Evolutionary conservation across 2,113 vertebrate species (phyloP).

Genomic region (Pterophyllum scalare): DNA sequence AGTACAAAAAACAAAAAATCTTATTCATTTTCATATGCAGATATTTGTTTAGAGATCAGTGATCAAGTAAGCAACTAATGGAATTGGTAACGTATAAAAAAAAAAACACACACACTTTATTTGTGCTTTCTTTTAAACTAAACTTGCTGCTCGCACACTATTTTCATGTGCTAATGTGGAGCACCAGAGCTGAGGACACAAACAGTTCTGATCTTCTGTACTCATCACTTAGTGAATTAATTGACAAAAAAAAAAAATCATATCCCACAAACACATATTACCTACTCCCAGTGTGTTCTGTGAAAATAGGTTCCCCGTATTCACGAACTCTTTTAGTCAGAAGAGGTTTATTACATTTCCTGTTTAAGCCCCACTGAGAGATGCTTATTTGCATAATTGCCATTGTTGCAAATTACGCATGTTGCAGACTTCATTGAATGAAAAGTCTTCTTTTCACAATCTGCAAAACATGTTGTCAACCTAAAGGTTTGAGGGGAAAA

Average conservation of each 20-base stretch:
- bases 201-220: not conserved
- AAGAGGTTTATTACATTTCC: not conserved
- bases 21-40: not conserved
- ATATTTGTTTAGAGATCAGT: not conserved
- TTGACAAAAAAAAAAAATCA: not conserved
- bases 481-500: not conserved
- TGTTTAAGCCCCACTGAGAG: not conserved
- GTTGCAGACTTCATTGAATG: not conserved
- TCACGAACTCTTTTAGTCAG: not conserved
- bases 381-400: constrained; percentile 6
- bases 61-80: not conserved
- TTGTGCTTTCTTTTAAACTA: not conserved
- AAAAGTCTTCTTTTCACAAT: not conserved
- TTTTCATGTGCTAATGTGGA: not conserved
- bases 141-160: not conserved
- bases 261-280: not conserved
- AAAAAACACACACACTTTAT: too few species aligned
- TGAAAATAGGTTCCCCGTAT: not conserved
- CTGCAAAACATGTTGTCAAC: not conserved
- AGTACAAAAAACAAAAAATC: not conserved
- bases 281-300: not conserved
- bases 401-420: not conserved
- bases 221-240: not conserved
- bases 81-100: not conserved
- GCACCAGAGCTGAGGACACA: not conserved